Evolutionary conservation across 2,888 invertebrate genomes (phyloP), one percentile per base, ranked within the genome.

Genomic region (Teleogryllus oceanicus): DNA sequence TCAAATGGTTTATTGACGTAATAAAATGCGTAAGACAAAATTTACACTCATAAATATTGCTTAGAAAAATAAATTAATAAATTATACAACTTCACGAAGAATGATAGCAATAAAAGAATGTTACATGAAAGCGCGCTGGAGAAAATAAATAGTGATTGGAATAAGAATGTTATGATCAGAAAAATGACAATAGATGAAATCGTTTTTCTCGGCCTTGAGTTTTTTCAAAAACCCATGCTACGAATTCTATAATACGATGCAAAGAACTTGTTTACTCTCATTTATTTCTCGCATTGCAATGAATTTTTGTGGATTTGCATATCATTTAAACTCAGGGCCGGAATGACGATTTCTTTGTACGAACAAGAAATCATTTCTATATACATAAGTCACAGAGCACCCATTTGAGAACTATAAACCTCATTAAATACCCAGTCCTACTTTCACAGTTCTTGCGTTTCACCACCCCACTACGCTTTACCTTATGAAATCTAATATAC

Each of bases 171-270:
- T 62, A 62, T 62, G 62, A n/a, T 13, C 13, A 11, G 62, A 18
- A 62, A 37, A 62, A 62, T 62, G 62, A n/a, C 62, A 62, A n/a
- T 62, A 62, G 62, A 62, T 62, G 62, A 62, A 62, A 62, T 62
- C 62, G n/a, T n/a, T 62, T 62, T n/a, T 62, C 8, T 62, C 37
- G 37, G 37, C 37, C 37, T 37, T 37, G 37, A 5, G 37, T 37
- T 37, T 37, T 24, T 37, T 37, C 37, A 37, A 37, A 37, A 37
- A 37, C 37, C 5, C 37, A 37, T 8, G 37, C 37, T 37, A 8
- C 37, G 8, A 37, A 8, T 37, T 8, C 37, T 0, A 37, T 37
- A 37, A 5, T 5, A 37, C 0, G 5, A 37, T 37, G 8, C 37
- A 37, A 37, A 37, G 8, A 8, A 37, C 5, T 8, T 37, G 0